Percentiles rank a stretch among this genome's conserved stretches.
Evolutionary conservation across 2,113 vertebrate species (phyloP).

Genomic region (Polypterus senegalus): DNA sequence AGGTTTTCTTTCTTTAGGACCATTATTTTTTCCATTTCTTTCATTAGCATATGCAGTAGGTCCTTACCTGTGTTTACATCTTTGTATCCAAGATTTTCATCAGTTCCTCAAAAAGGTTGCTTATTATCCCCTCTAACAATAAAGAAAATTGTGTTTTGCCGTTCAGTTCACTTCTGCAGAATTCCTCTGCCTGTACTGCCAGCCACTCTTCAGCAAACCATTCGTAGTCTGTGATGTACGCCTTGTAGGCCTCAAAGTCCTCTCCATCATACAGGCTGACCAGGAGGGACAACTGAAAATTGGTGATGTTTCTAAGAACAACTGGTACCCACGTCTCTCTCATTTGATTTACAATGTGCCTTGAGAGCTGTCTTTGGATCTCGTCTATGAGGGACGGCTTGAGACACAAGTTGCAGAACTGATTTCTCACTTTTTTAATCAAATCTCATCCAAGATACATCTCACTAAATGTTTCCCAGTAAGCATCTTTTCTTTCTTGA

Average conservation of each 20-base stretch:
- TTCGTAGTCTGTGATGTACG: constrained; percentile 11
- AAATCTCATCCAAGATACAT: constrained; percentile 19
- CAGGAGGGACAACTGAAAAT: constrained; percentile 18
- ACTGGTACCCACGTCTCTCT: constrained; percentile 4
- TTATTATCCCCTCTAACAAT: no score
- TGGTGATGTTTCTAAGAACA: constrained; percentile 7
- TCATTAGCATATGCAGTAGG: no score
- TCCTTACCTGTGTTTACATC: no score
- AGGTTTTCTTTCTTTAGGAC: no score
- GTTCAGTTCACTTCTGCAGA: no score
- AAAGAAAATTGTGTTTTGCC: no score
- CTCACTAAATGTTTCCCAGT: constrained; percentile 9
- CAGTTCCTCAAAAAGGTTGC: no score
- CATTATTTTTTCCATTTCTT: no score
- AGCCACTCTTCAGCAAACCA: constrained; percentile 14
- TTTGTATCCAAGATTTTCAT: no score
- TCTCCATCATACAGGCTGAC: constrained; percentile 11
- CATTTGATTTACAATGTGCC: constrained; percentile 19
- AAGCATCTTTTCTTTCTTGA: constrained; percentile 6
- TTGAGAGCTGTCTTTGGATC: constrained; percentile 14
- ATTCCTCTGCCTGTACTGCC: no score
- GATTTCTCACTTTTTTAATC: constrained; percentile 6
- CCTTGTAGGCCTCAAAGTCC: constrained; percentile 5
- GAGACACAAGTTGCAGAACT: constrained; percentile 19
- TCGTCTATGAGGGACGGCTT: constrained; percentile 13